phyloP scores from a whole-genome alignment of 2,888 invertebrate genomes.

The Dynastes maya region DNA sequence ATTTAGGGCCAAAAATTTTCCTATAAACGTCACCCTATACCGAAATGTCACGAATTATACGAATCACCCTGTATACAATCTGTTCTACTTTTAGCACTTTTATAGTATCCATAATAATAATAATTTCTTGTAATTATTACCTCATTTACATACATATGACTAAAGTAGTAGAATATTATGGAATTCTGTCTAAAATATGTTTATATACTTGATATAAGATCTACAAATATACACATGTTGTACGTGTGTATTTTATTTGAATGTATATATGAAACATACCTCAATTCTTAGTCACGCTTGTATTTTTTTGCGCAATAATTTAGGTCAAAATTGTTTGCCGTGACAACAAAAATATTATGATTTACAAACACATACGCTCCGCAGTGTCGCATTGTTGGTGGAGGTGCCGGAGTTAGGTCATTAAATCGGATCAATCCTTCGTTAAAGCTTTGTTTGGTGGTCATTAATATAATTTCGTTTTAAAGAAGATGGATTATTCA shows the following conservation, averaged over 20 bases:
- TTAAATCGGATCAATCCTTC: not conserved
- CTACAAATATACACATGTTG: not conserved
- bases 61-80: no score
- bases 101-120: no score
- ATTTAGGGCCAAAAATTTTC: no score
- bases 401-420: not conserved
- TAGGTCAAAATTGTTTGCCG: slow-evolving; percentile 28
- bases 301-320: slow-evolving; percentile 26
- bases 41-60: no score
- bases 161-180: not conserved
- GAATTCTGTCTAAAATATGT: not conserved
- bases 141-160: slow-evolving; percentile 7
- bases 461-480: not conserved
- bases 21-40: no score
- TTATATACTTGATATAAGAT: not conserved
- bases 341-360: slow-evolving; percentile 33
- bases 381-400: not conserved
- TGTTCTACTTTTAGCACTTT: no score
- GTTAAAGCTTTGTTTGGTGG: not conserved
- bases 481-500: not conserved
- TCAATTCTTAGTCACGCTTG: slow-evolving; percentile 21
- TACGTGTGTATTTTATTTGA: no score
- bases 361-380: not conserved
- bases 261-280: slow-evolving; percentile 15
- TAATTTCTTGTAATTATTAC: not conserved